Conservation (phyloP, 2,797 vertebrate genomes). For the Pogonophryne albipinna region DNA sequence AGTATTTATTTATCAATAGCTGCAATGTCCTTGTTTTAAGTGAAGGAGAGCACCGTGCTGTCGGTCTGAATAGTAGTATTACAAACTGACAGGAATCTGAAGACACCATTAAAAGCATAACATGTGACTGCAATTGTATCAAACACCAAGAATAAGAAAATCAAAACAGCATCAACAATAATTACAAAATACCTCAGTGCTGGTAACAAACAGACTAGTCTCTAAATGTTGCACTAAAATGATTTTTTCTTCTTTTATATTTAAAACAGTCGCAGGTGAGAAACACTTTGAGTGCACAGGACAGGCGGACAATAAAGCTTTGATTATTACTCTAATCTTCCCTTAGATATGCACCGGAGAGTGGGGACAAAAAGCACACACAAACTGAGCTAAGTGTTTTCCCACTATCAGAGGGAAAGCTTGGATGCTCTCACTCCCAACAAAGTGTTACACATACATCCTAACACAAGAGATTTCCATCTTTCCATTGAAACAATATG, state of each 20-base stretch:
- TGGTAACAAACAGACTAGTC: slow-evolving; percentile 79
- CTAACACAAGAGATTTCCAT: slow-evolving; percentile 59
- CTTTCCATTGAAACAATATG: slow-evolving; percentile 49
- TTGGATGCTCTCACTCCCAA: slow-evolving; percentile 42
- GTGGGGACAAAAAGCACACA: slow-evolving; percentile 12
- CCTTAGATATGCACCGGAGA: slow-evolving; percentile 65
- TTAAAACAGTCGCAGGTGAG: slow-evolving; percentile 48
- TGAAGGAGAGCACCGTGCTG: slow-evolving; percentile 87
- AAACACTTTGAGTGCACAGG: slow-evolving; percentile 70
- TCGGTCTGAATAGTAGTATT: slow-evolving; percentile 79
- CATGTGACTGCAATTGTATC: slow-evolving; percentile 76
- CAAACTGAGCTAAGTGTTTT: slow-evolving; percentile 51
- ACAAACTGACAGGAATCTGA: slow-evolving; percentile 78
- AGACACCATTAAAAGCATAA: slow-evolving; percentile 78
- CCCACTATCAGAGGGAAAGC: slow-evolving; percentile 50
- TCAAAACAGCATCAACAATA: slow-evolving; percentile 77
- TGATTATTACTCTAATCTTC: slow-evolving; percentile 75
- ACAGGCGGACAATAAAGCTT: slow-evolving; percentile 82
- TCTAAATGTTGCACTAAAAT: slow-evolving; percentile 70
- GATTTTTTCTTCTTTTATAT: slow-evolving; percentile 16
- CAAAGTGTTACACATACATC: slow-evolving; percentile 29
- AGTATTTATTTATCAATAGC: slow-evolving; percentile 81
- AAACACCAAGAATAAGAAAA: slow-evolving; percentile 81
- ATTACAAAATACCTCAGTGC: slow-evolving; percentile 86
- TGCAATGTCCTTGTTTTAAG: slow-evolving; percentile 87